Evolutionary conservation across 2,888 invertebrate genomes (phyloP).

Genomic region (Drosophila pseudotakahashii): DNA sequence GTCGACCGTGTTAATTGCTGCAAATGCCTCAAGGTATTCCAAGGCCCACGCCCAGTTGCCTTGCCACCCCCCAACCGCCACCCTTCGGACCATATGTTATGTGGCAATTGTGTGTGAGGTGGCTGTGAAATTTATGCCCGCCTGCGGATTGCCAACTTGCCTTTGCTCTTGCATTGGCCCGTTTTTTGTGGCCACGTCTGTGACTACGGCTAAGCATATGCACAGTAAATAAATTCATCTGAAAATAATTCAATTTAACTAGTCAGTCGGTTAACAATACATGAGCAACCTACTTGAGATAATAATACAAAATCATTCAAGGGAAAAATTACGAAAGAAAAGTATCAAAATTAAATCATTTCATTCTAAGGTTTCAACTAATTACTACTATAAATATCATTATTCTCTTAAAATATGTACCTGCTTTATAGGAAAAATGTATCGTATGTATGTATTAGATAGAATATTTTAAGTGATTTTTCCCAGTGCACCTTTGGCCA

Average conservation of each 20-base stretch:
- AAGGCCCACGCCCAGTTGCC: conserved; percentile 35
- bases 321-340: too few species aligned
- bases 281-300: too few species aligned
- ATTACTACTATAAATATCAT: too few species aligned
- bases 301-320: too few species aligned
- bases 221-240: conserved; percentile 3
- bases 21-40: conserved; percentile 76
- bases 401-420: too few species aligned
- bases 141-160: conserved; percentile 45
- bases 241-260: neutral
- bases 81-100: conserved; percentile 29
- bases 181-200: conserved; percentile 33
- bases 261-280: too few species aligned
- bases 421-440: too few species aligned
- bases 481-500: conserved; percentile 18
- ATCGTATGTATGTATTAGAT: too few species aligned
- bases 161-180: neutral
- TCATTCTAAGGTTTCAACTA: too few species aligned
- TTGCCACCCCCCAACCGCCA: neutral
- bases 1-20: conserved; percentile 77
- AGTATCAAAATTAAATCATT: too few species aligned
- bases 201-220: conserved; percentile 8
- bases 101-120: conserved; percentile 34
- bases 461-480: neutral
- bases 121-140: conserved; percentile 65